These are phyloP conservation scores for Labroides dimidiatus DNA, from an alignment of 2,797 vertebrate genomes.

Conservation along the genomic window DNA sequence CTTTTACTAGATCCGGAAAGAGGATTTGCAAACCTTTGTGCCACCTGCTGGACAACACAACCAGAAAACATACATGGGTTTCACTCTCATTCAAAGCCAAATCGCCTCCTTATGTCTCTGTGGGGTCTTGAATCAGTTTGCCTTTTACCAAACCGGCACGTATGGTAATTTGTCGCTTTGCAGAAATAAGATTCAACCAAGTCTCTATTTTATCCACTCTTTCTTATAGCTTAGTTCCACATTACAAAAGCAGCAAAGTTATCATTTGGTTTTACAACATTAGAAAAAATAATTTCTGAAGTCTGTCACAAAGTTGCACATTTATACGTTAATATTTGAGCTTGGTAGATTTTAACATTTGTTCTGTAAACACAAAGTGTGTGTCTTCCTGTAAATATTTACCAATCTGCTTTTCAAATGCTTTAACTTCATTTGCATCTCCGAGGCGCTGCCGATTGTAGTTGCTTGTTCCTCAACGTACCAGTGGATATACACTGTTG, in stretches of 20 bases:
- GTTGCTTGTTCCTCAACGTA: conserved; percentile 18
- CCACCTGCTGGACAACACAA: conserved; percentile 69
- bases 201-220: too few species aligned
- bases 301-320: too few species aligned
- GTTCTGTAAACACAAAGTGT: not conserved
- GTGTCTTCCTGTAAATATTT: conserved; percentile 11
- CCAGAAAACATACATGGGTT: not conserved
- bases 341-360: not conserved
- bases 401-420: not conserved
- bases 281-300: too few species aligned
- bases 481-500: conserved; percentile 18
- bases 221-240: not conserved
- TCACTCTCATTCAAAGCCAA: conserved; percentile 36
- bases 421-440: conserved; percentile 5
- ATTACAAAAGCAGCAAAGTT: not conserved
- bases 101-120: conserved; percentile 2
- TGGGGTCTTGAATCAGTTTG: conserved; percentile 7
- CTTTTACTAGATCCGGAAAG: conserved; percentile 32
- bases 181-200: not conserved
- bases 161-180: not conserved
- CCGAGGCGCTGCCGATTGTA: conserved; percentile 20
- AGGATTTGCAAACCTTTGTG: conserved; percentile 53
- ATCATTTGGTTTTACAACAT: too few species aligned
- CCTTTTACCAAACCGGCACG: not conserved
- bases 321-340: too few species aligned